Evolutionary conservation across 2,113 vertebrate species (phyloP).

Genomic region (Bos javanicus): DNA sequence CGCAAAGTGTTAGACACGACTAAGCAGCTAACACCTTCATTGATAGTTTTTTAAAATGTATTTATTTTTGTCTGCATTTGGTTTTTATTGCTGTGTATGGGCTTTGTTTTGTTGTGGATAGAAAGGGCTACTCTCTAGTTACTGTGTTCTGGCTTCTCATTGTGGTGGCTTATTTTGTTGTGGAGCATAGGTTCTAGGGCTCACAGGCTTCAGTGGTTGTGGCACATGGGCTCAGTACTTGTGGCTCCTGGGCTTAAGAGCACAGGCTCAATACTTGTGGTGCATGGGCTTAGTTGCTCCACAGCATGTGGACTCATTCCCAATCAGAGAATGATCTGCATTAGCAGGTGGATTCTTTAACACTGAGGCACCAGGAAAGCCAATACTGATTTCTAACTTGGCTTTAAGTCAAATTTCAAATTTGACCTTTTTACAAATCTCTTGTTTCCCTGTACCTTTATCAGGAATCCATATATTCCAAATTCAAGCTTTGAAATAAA

Average conservation of each 20-base stretch:
- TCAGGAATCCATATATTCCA: background rate
- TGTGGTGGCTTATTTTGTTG: background rate
- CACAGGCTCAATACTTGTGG: background rate
- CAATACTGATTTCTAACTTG: background rate
- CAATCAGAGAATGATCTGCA: rapidly evolving
- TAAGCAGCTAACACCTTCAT: background rate
- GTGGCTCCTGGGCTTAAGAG: background rate
- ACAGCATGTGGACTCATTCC: background rate
- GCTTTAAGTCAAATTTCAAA: background rate
- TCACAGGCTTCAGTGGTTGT: background rate
- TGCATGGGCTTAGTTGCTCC: background rate
- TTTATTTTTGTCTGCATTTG: background rate
- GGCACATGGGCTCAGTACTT: background rate
- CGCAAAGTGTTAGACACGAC: background rate
- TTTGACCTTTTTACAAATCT: background rate
- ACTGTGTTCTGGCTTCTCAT: background rate
- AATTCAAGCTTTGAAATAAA: background rate
- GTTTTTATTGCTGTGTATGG: background rate
- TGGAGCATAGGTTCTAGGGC: background rate
- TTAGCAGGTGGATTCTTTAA: background rate
- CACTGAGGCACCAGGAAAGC: background rate
- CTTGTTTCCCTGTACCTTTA: background rate
- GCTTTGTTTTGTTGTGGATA: background rate
- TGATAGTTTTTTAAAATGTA: background rate
- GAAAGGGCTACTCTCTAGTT: background rate